Evolutionary conservation across 2,888 invertebrate species (phyloP).

Genomic region (Cheilosia soror): DNA sequence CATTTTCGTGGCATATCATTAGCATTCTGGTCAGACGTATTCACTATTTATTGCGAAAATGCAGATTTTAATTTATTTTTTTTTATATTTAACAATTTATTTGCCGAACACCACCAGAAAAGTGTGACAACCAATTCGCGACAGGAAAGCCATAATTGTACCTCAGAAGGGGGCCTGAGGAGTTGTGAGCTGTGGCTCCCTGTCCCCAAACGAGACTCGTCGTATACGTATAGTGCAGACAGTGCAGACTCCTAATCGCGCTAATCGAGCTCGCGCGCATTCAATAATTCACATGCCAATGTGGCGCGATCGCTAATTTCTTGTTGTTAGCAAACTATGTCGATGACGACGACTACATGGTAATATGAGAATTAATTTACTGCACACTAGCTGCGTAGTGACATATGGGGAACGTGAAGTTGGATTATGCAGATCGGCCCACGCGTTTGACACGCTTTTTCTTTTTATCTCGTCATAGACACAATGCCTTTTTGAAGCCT

Average conservation of each 20-base stretch:
- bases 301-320: slow-evolving; percentile 74
- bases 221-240: slow-evolving; percentile 8
- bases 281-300: slow-evolving; percentile 75
- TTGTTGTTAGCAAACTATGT: slow-evolving; percentile 69
- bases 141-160: slow-evolving; percentile 68
- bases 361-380: slow-evolving; percentile 60
- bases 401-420: slow-evolving; percentile 45
- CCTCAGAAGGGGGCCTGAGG: slow-evolving; percentile 22
- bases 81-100: slow-evolving; percentile 40
- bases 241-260: slow-evolving; percentile 51
- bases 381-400: slow-evolving; percentile 47
- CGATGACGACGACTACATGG: slow-evolving; percentile 69
- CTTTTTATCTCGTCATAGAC: slow-evolving; percentile 3
- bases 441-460: slow-evolving; percentile 73
- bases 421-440: slow-evolving; percentile 62
- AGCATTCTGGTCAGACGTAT: slow-evolving; percentile 62
- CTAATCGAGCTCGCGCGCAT: slow-evolving; percentile 69
- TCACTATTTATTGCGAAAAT: slow-evolving; percentile 68
- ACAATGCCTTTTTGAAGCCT: slow-evolving; percentile 41
- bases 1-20: slow-evolving; percentile 75
- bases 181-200: slow-evolving; percentile 7
- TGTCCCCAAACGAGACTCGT: slow-evolving; percentile 27
- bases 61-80: slow-evolving; percentile 43
- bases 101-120: slow-evolving; percentile 48
- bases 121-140: slow-evolving; percentile 66